Evolutionary conservation across 1,140 invertebrate genomes (phyloP), one percentile per base, ranked within the genome.

Genomic region (Hypothenemus hampei): DNA sequence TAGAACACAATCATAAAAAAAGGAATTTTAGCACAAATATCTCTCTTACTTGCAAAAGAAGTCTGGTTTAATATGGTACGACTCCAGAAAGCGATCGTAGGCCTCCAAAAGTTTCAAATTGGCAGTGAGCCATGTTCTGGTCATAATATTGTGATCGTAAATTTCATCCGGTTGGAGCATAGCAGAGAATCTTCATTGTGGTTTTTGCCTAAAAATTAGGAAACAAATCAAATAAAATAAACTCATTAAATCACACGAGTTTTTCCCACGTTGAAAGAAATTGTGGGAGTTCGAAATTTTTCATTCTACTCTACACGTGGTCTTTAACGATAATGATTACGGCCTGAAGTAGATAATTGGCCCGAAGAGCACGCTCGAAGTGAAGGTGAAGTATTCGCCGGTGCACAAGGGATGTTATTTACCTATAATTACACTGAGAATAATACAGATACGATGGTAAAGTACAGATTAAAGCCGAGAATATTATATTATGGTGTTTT

Each of bases 141-240:
- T 73, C 45, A 70, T 65, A 49, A 74, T 71, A 58, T 70, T 69
- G 60, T 78, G 72, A 70, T 83, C 81, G 74, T 84, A 83, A 53
- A 78, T 82, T 70, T 83, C 79, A 71, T 83, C 81, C 39, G 81
- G 81, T 68, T 81, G 73, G 65, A 84, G 71, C 80, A 81, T 81
- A 39, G 31, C 24, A 16, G 39, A 22, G 15, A 13, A 13, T 11
- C 47, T 39, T 49, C 18, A 26, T 46, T n/a, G n/a, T n/a, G n/a
- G n/a, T 16, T 15, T 37, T 10, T 6, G 6, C 15, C 15, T 37
- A 37, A 37, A 37, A 37, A 37, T 7, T 37, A 37, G 16, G 16
- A 39, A 39, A 3, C 7, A 19, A n/a, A 16, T 8, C 36, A 39
- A 39, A 39, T 11, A 1, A 39, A 18, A 39, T 39, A 37, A 37